Percentiles rank a stretch among this genome's conserved stretches.
phyloP scores from a whole-genome alignment of 1,140 invertebrate species.

The Drosophila rhopaloa region DNA sequence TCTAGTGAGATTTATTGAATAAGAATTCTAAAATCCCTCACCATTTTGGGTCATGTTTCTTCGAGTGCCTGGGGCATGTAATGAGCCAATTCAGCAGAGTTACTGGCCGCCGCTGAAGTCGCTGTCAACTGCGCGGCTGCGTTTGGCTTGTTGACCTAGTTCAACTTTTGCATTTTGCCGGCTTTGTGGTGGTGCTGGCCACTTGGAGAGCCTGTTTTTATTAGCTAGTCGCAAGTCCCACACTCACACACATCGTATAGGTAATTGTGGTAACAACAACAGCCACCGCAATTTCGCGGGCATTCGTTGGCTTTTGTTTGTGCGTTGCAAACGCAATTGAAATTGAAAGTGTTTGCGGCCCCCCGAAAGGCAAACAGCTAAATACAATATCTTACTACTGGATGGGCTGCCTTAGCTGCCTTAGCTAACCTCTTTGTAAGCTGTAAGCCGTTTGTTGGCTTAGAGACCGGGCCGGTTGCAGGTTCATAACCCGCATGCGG shows the following conservation, averaged over 20 bases:
- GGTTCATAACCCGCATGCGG: slow-evolving; percentile 51
- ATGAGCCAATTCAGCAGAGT: slow-evolving; percentile 40
- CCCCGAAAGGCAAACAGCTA: slow-evolving; percentile 33
- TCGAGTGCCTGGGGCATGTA: slow-evolving; percentile 33
- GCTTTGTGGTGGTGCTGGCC: slow-evolving; percentile 53
- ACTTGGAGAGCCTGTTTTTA: slow-evolving; percentile 74
- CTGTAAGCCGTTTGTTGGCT: slow-evolving; percentile 20
- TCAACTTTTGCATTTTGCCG: slow-evolving; percentile 84
- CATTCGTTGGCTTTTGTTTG: slow-evolving; percentile 35
- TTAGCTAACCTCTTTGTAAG: slow-evolving; percentile 7
- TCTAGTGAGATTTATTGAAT: background rate
- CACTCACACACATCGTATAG: slow-evolving; percentile 4
- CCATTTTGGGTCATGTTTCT: slow-evolving; percentile 10
- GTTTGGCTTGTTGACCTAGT: slow-evolving; percentile 84
- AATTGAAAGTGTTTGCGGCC: slow-evolving; percentile 73
- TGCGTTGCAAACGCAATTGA: slow-evolving; percentile 71
- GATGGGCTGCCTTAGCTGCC: slow-evolving; percentile 38
- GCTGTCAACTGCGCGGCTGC: slow-evolving; percentile 56
- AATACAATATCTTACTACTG: slow-evolving; percentile 45
- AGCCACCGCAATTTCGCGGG: slow-evolving; percentile 65
- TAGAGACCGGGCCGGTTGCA: slow-evolving; percentile 35
- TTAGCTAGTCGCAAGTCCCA: slow-evolving; percentile 67
- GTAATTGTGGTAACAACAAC: slow-evolving; percentile 25
- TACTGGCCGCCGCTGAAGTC: slow-evolving; percentile 27
- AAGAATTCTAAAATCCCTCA: slow-evolving; percentile 2